These are phyloP conservation scores for Rugalucina vietnamica DNA, from an alignment of 2,888 invertebrate genomes.

Conservation along the genomic window DNA sequence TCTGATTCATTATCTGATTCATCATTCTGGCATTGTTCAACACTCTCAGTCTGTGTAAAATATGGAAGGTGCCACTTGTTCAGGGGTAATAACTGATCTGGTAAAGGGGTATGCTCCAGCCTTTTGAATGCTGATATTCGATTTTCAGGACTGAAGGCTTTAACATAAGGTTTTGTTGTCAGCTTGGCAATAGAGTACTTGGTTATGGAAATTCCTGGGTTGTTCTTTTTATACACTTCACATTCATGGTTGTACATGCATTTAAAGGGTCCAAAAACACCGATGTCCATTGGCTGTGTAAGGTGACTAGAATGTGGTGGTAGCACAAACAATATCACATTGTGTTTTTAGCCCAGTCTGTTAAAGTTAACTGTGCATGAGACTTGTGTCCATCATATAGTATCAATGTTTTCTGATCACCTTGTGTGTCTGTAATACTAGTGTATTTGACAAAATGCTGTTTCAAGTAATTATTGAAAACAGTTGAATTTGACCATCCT, in stretches of 20 bases:
- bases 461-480: conserved; percentile 34
- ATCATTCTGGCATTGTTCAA: not conserved
- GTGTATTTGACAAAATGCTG: conserved; percentile 37
- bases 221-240: conserved; percentile 33
- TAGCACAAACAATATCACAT: conserved; percentile 58
- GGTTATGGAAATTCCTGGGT: conserved; percentile 39
- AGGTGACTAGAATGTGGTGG: conserved; percentile 53
- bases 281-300: conserved; percentile 53
- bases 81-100: conserved; percentile 6
- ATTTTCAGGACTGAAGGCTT: conserved; percentile 40
- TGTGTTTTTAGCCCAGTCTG: conserved; percentile 47
- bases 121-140: conserved; percentile 43
- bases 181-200: conserved; percentile 44
- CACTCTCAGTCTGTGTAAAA: not conserved
- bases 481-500: conserved; percentile 45
- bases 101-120: conserved; percentile 49
- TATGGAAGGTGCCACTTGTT: conserved; percentile 18
- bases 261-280: conserved; percentile 53
- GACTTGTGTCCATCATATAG: conserved; percentile 58
- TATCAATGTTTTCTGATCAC: conserved; percentile 12
- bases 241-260: conserved; percentile 46
- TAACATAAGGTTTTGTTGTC: conserved; percentile 40
- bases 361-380: conserved; percentile 38
- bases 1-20: not conserved
- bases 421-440: conserved; percentile 7